phyloP scores from a whole-genome alignment of 2,888 invertebrate species.

The Brenthis hecate region DNA sequence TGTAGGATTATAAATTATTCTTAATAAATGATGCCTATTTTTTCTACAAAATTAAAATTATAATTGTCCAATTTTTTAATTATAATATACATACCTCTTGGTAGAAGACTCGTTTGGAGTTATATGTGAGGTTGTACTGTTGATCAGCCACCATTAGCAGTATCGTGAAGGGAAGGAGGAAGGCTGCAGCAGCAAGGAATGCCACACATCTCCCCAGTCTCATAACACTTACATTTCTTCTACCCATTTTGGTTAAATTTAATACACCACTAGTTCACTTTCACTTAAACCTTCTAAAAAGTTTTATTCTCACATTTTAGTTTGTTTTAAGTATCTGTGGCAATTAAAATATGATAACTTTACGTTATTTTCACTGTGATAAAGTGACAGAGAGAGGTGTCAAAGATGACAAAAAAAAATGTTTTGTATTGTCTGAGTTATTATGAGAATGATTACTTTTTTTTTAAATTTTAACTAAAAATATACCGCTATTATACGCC shows the following conservation, averaged over 20 bases:
- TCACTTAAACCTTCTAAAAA: conserved; percentile 6
- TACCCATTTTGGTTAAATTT: conserved; percentile 48
- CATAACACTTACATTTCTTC: conserved; percentile 75
- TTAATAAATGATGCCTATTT: too few relatives aligned
- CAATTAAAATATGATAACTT: neutral
- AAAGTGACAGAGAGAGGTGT: neutral
- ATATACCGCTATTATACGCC: too few relatives aligned
- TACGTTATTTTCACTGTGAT: conserved; percentile 1
- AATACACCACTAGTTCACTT: conserved; percentile 25
- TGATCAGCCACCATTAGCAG: conserved; percentile 84
- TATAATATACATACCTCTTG: conserved; percentile 71
- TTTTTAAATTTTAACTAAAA: too few relatives aligned
- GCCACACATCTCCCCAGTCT: conserved; percentile 82
- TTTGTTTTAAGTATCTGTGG: conserved; percentile 2
- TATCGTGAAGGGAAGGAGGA: conserved; percentile 83
- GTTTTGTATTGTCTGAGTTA: neutral
- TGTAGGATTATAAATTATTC: too few relatives aligned
- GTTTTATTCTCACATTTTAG: conserved; percentile 11
- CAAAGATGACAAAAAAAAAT: neutral
- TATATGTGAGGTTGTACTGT: conserved; percentile 82
- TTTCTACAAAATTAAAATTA: too few relatives aligned
- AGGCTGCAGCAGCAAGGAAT: conserved; percentile 83
- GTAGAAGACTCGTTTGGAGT: conserved; percentile 74
- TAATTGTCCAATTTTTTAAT: neutral
- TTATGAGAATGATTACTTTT: conserved; percentile 7